These are phyloP conservation scores for Prochilodus magdalenae DNA, from an alignment of 2,113 vertebrate species.

Conservation along the genomic window DNA sequence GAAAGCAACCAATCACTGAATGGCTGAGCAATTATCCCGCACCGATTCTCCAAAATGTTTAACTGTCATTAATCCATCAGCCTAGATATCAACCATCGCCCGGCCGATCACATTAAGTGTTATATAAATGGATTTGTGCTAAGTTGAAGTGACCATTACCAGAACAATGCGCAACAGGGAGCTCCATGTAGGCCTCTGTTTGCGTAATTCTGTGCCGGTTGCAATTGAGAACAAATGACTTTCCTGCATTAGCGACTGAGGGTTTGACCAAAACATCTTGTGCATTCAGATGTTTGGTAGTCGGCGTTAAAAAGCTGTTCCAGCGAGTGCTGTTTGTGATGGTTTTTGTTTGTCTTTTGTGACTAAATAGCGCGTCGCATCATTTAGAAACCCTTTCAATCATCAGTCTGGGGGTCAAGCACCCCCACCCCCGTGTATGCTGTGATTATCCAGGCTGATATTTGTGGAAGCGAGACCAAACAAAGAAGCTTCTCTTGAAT, in stretches of 20 bases:
- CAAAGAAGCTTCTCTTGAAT: background rate
- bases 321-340: background rate
- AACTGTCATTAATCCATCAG: constrained; percentile 42
- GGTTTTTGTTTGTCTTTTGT: background rate
- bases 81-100: constrained; percentile 9
- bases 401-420: background rate
- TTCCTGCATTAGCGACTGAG: background rate
- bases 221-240: constrained; percentile 5
- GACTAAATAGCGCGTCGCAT: background rate
- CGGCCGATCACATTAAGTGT: constrained; percentile 15
- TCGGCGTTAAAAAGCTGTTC: background rate
- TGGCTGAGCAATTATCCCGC: constrained; percentile 23
- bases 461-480: background rate
- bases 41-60: constrained; percentile 28
- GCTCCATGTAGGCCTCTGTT: background rate
- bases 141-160: background rate
- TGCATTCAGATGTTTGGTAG: background rate
- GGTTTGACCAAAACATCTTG: constrained; percentile 6
- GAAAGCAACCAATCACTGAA: constrained; percentile 12
- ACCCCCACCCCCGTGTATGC: background rate
- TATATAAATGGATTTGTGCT: background rate
- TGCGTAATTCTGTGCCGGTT: background rate
- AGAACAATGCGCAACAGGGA: background rate
- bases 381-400: constrained; percentile 13
- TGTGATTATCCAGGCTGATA: constrained; percentile 4